phyloP scores from a whole-genome alignment of 1,140 invertebrate genomes.

The Drosophila willistoni region DNA sequence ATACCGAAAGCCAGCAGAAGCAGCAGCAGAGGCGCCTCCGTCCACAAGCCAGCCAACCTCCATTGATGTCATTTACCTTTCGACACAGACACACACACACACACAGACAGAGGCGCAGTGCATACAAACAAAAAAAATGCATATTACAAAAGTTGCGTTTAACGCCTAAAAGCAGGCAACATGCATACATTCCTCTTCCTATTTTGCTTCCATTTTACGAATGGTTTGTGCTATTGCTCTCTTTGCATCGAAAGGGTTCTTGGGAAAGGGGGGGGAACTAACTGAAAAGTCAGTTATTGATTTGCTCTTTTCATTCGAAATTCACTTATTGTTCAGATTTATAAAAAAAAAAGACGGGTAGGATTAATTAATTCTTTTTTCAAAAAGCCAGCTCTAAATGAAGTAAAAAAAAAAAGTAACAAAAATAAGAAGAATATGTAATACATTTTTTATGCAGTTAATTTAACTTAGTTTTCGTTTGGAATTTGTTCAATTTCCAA shows the following conservation, averaged over 20 bases:
- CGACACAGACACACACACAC: constrained; percentile 48
- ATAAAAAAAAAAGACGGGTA: not conserved
- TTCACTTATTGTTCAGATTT: constrained; percentile 1
- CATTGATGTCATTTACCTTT: constrained; percentile 81
- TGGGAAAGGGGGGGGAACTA: not conserved
- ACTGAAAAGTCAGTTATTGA: constrained; percentile 11
- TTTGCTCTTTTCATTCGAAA: constrained; percentile 6
- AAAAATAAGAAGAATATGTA: too few species aligned
- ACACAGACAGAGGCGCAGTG: constrained; percentile 18
- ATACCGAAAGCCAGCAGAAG: constrained; percentile 2
- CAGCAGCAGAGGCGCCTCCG: constrained; percentile 18
- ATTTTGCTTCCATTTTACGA: constrained; percentile 10
- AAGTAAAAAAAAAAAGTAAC: too few species aligned
- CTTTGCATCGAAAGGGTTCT: constrained; percentile 12
- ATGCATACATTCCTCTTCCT: constrained; percentile 13
- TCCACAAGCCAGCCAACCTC: constrained; percentile 64
- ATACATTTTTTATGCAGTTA: too few species aligned
- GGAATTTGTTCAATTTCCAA: too few species aligned
- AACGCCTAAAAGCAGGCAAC: constrained; percentile 52
- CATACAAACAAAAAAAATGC: constrained; percentile 23
- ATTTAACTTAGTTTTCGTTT: too few species aligned
- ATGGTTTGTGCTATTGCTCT: constrained; percentile 22
- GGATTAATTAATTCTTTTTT: too few species aligned
- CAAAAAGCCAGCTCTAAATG: too few species aligned
- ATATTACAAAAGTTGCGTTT: constrained; percentile 62